Percentiles rank a stretch among this genome's conserved stretches.
phyloP scores from a whole-genome alignment of 2,113 vertebrate genomes.

The Tiliqua scincoides region DNA sequence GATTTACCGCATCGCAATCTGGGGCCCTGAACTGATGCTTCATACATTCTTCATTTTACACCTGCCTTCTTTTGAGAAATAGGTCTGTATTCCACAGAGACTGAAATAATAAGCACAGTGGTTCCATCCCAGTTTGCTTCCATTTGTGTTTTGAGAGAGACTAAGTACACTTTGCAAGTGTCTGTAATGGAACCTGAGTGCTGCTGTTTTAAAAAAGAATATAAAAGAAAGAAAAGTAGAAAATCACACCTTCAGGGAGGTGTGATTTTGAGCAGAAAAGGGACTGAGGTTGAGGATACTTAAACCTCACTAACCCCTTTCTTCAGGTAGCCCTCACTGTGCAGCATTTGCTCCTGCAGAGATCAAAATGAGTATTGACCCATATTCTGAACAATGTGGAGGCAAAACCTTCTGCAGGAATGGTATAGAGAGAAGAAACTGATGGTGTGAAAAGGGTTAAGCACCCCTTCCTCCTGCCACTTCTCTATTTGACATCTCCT shows the following conservation, averaged over 20 bases:
- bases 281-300: neutral
- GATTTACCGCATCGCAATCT: neutral
- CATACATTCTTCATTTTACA: neutral
- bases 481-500: too few relatives aligned
- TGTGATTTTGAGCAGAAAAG: neutral
- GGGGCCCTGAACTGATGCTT: neutral
- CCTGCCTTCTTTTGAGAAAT: neutral
- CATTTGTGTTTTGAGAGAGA: neutral
- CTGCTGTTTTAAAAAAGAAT: neutral
- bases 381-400: neutral
- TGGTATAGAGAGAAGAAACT: too few relatives aligned
- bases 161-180: neutral
- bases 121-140: neutral
- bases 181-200: neutral
- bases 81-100: neutral
- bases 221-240: neutral
- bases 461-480: too few relatives aligned
- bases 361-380: neutral
- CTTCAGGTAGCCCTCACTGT: neutral
- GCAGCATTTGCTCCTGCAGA: neutral
- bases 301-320: neutral
- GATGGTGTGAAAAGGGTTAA: too few relatives aligned
- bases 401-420: too few relatives aligned
- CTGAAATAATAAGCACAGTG: neutral
- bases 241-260: neutral